Conservation (phyloP, 2,888 invertebrate genomes). For the Eupithecia subfuscata region DNA sequence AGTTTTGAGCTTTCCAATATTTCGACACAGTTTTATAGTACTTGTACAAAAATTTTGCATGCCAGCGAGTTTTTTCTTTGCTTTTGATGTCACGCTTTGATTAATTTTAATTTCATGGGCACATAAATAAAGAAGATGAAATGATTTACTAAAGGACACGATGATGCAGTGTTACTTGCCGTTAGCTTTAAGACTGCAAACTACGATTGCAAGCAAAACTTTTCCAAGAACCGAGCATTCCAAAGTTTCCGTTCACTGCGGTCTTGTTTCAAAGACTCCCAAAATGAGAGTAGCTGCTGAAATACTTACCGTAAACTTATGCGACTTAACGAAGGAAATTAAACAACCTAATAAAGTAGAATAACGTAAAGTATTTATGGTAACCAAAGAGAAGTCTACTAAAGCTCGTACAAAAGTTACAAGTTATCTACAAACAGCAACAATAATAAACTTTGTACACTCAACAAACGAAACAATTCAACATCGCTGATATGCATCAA, state of each 20-base stretch:
- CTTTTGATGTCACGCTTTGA: background rate
- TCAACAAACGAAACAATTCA: background rate
- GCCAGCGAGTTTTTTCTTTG: background rate
- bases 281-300: background rate
- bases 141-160: background rate
- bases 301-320: background rate
- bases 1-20: no score
- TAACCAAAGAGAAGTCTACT: background rate
- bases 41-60: no score
- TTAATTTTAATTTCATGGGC: background rate
- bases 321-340: background rate
- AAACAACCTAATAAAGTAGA: background rate
- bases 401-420: slow-evolving; percentile 3
- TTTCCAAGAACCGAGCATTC: slow-evolving; percentile 21
- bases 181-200: background rate
- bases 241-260: slow-evolving; percentile 2
- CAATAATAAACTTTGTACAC: slow-evolving; percentile 15
- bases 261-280: background rate
- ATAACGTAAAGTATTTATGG: background rate
- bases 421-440: slow-evolving; percentile 13
- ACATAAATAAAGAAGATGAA: background rate
- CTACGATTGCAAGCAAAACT: slow-evolving; percentile 24
- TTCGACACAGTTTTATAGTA: no score
- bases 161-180: background rate
- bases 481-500: slow-evolving; percentile 46